Evolutionary conservation across 92 coral and sea anemone species (phyloP), one percentile per base, ranked within the genome.

Genomic region (Nematostella vectensis): DNA sequence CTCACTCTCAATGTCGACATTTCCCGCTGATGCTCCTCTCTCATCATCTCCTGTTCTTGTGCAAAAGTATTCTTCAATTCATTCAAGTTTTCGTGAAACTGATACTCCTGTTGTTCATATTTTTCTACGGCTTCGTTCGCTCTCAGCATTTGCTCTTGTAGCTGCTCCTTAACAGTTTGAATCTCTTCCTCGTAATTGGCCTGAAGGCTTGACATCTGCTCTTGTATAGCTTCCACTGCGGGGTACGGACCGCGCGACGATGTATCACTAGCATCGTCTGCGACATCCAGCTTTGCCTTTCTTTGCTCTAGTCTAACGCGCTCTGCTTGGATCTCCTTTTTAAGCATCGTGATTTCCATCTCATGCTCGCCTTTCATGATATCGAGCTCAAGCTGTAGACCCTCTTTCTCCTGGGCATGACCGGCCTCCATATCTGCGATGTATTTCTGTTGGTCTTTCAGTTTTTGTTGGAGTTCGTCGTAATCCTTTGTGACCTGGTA

Each of bases 361-460:
- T 85, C 88, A 37, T 82, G 70, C 39, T 91, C 93, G 29, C 89
- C 89, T 60, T 70, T 80, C n/a, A 78, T 48, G 37, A 81, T 78
- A 27, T 91, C 98, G 20, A 91, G 63, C 38, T 91, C 98, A 18
- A 79, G 70, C 29, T 76, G 72, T 53, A 85, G 68, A 42, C 71
- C 66, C 55, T 76, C 61, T 39, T 74, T 74, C 47, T 76, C 83
- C 44, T 86, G 88, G 3, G 58, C 59, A 42, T 77, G 70, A 27
- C 71, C 55, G 29, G 55, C 69, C 71, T 81, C 82, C 84, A 74
- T 75, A 15, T 85, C 87, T 38, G 75, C 63, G 28, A 79, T 67
- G 49, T 66, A 77, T 6, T 57, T 60, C 60, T 86, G 96, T 54
- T 79, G 77, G 8, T 74, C 76, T 61, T 68, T 75, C n/a, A 81